Conservation (phyloP, 1,140 invertebrate genomes). For the Pinna nobilis region DNA sequence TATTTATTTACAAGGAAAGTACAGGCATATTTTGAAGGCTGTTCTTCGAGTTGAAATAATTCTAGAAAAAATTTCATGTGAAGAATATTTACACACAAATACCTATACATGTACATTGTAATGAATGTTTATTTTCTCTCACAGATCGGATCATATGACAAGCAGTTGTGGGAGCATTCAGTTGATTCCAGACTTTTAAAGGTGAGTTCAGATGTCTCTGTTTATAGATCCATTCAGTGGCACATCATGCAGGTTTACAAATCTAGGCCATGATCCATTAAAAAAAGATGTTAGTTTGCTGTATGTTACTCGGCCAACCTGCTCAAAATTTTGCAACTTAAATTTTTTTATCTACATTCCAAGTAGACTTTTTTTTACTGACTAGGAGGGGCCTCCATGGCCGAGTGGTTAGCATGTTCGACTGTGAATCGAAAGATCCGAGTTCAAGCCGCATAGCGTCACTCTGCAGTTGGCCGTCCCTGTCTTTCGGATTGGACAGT, state of each 20-base stretch:
- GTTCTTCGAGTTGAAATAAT: background rate
- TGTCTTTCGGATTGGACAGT: too few species aligned
- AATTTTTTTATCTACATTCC: background rate
- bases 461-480: too few species aligned
- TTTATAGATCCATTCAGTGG: background rate
- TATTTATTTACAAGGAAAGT: background rate
- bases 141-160: constrained; percentile 95
- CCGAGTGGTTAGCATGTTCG: too few species aligned
- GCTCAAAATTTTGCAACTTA: too few species aligned
- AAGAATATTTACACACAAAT: background rate
- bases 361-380: too few species aligned
- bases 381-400: too few species aligned
- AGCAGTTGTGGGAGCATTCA: constrained; percentile 96
- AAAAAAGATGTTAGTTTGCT: background rate
- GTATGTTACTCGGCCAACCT: background rate
- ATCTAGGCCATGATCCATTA: background rate
- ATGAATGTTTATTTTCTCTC: constrained; percentile 37
- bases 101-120: background rate
- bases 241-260: background rate
- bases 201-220: constrained; percentile 51
- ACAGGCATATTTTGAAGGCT: background rate
- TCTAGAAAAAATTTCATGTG: background rate
- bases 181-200: constrained; percentile 90
- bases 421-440: too few species aligned
- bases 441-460: too few species aligned